phyloP scores from a whole-genome alignment of 2,113 vertebrate species.

The Poeciliopsis turrubarensis region DNA sequence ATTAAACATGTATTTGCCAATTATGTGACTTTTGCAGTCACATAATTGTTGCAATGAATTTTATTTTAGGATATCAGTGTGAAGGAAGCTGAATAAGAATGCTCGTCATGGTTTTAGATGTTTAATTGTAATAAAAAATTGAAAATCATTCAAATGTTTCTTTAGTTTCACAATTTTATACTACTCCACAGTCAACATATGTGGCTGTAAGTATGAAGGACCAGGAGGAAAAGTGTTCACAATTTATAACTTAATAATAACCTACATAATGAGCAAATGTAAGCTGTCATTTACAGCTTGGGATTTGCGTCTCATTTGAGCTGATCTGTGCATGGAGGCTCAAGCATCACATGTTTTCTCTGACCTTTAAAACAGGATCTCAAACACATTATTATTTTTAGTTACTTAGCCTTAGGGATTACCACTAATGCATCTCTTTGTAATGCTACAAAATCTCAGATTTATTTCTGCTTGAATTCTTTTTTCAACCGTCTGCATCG shows the following conservation, averaged over 20 bases:
- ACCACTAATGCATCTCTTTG: not conserved
- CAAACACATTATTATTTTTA: not conserved
- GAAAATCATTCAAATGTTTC: not conserved
- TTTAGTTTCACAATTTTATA: not conserved
- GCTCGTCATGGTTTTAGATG: not conserved
- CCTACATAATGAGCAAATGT: not conserved
- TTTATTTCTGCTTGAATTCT: not conserved
- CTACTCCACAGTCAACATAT: not conserved
- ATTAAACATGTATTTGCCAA: not conserved
- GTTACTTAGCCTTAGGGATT: not conserved
- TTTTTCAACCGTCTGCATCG: not conserved
- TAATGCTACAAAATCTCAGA: not conserved
- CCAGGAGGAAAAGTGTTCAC: no score
- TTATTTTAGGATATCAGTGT: not conserved
- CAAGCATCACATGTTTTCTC: not conserved
- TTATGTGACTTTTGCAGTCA: not conserved
- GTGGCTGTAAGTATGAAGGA: not conserved
- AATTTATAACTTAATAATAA: no score
- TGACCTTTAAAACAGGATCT: not conserved
- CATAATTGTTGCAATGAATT: not conserved
- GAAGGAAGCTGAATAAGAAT: not conserved
- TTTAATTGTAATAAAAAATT: not conserved
- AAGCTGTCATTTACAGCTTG: not conserved
- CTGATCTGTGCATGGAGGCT: not conserved
- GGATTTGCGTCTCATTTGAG: not conserved